Base-by-base conservation (phyloP, 2,797 vertebrate species). In the Liparis tanakae region DNA sequence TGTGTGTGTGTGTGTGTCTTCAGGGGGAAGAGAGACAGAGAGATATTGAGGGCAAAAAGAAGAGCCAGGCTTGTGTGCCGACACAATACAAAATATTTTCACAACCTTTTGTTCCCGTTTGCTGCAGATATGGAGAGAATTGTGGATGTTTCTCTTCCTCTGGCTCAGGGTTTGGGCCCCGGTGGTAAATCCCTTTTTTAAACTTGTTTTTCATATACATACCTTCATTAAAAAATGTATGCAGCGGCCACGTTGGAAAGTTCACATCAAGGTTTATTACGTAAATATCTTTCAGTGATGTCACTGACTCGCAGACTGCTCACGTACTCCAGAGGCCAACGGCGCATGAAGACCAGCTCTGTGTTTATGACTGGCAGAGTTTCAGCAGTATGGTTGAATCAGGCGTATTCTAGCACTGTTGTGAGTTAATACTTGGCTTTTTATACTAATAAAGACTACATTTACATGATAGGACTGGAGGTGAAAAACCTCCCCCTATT, bases 141-240 rank as follows among this genome's bases (percentile, higher is more conserved):
- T 41, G 12, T 70, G 30, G 25, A 6, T 62, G 66, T 53, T 36
- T 55, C n/a, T 56, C 37, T 39, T 56, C 59, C 33, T 25, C 34
- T n/a, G 9, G 37, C 15, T 6, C 37, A 46, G 41, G 25, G 14
- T 58, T 53, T 54, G 12, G 18, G 7, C 10, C 18, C 7, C 3
- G 15, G 10, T 65, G 1, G 51, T 43, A 20, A 46, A 59, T 41
- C 3, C 9, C 15, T 37, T 72, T 63, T 50, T 6, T 5, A 44
- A 30, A 30, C 2, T 5, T 50, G 53, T 30, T 61, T 30, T 65
- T n/a, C 34, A 56, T 2, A 46, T 30, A 54, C 30, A 61, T 57
- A 14, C 8, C 33, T 62, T 62, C 53, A 70, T 79, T 41, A 9
- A 67, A 67, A 71, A 59, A 73, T 63, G n/a, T 34, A 57, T 61